Evolutionary conservation across 2,888 invertebrate species (phyloP), one percentile per base, ranked within the genome.

Genomic region (Aspidapion aeneum): DNA sequence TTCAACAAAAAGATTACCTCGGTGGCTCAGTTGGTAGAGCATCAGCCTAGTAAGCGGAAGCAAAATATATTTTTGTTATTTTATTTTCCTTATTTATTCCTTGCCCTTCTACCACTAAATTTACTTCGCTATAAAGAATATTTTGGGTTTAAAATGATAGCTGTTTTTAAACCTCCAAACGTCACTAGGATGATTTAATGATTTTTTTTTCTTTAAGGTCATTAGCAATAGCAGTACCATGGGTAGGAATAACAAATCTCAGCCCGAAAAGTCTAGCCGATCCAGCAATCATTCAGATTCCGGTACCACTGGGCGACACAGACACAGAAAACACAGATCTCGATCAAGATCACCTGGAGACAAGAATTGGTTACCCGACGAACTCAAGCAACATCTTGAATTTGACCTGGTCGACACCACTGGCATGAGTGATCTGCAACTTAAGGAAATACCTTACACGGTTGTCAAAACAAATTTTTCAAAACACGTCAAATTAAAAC

Each of bases 361-460:
- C 57, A 90, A 90, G 77, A 85, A 88, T 72, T 89, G 90, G 85
- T 82, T 91, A 66, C 87, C 90, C 2, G 88, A 84, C 68, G 93
- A 93, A 78, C 78, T 93, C 68, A 91, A 91, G 75, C 91, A 93
- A 76, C 94, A 95, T 77, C 83, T 95, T 73, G 93, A 94, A 78
- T 95, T 92, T 79, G 90, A 91, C 75, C 83, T 94, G 74, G 90
- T 95, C 62, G 94, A 94, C 73, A 94, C 95, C 0, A 85, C 90
- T 19, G 94, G 94, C 64, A 94, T 96, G 93, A 90, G 89, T 58
- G 93, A 93, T 74, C 89, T 89, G 69, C 93, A 94, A 76, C 83
- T 94, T 21, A 86, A 91, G 66, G 93, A 94, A 80, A 94, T 94
- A 74, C 93, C 93, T 1, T 94, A 94, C 78, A 93, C 93, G 0